phyloP scores from a whole-genome alignment of 2,113 vertebrate genomes.

The Dunckerocampus dactyliophorus region DNA sequence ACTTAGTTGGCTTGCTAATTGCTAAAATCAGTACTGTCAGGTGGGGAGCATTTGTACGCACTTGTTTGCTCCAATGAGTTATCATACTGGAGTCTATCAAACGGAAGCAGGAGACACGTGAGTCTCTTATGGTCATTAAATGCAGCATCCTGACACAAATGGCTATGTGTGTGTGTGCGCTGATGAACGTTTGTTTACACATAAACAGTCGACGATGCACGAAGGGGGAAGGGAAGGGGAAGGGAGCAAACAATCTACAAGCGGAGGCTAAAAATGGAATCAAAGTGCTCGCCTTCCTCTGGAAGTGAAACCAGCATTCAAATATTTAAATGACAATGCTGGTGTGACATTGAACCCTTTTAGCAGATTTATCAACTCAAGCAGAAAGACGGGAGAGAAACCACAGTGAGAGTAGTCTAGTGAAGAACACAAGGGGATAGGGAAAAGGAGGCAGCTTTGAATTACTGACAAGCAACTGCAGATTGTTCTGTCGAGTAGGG shows the following conservation, averaged over 20 bases:
- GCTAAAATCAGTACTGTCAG: constrained; percentile 10
- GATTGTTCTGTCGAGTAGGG: constrained; percentile 28
- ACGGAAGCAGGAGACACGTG: constrained; percentile 5
- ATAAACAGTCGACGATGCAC: constrained; percentile 7
- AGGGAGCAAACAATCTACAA: constrained; percentile 27
- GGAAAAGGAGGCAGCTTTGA: constrained; percentile 23
- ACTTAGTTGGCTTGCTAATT: constrained; percentile 25
- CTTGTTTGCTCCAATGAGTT: no score
- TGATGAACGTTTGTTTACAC: constrained; percentile 8
- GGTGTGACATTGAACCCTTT: constrained; percentile 57
- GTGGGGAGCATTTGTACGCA: neutral
- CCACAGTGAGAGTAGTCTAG: constrained; percentile 36
- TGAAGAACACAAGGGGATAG: neutral
- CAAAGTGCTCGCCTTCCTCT: constrained; percentile 41
- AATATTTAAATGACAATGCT: constrained; percentile 64
- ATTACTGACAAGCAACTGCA: constrained; percentile 35
- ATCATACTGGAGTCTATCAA: neutral
- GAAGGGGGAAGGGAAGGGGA: constrained; percentile 6
- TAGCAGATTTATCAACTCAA: constrained; percentile 50
- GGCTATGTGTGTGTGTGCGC: neutral
- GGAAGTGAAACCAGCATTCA: constrained; percentile 54
- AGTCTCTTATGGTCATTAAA: constrained; percentile 18
- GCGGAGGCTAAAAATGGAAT: constrained; percentile 50
- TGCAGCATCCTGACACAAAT: constrained; percentile 5
- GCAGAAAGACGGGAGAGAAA: constrained; percentile 35